Base-by-base conservation (phyloP, 2,113 vertebrate genomes). In the Elanus axillaris region DNA sequence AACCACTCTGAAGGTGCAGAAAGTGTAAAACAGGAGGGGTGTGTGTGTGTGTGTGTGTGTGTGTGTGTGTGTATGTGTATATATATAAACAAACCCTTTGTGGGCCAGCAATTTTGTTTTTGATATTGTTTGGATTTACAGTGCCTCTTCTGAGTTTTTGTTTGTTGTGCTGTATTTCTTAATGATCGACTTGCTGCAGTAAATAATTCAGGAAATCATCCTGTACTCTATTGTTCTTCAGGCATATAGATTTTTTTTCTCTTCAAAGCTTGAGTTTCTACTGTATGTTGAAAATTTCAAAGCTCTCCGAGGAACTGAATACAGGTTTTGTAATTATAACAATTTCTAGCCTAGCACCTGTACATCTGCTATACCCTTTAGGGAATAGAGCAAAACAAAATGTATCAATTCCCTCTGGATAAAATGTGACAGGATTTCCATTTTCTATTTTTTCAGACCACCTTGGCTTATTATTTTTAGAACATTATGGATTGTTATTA, bases 171-270 rank as follows among this genome's bases (percentile, higher is more conserved):
- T 88, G 38, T 78, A 71, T 92, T 97, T 96, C 91, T 94, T 94
- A 94, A 97, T 94, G 95, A 96, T 94, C 69, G 11, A 77, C 94
- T 97, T 96, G 90, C 85, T 93, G 88, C 93, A 95, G 96, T 97
- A 96, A 97, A 97, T 96, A 97, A 97, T 97, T 98, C 96, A 97
- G 74, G 77, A 96, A 96, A 96, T 96, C 86, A 96, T 92, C 89
- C 95, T 93, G 94, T 86, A 94, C 82, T 94, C 86, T 81, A 96
- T 97, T 97, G 80, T 96, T 97, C 88, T 97, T 78, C 1, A 2
- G 69, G 89, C 95, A 94, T 90, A 97, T 93, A 76, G 93, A 97
- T 96, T 96, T 94, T 83, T 88, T 78, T 29, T n/a, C 50, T 92
- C 78, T 97, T 97, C 92, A 97, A 96, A 97, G 92, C 88, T 94